phyloP scores from a whole-genome alignment of 1,140 invertebrate genomes.

The Dufourea novaeangliae region DNA sequence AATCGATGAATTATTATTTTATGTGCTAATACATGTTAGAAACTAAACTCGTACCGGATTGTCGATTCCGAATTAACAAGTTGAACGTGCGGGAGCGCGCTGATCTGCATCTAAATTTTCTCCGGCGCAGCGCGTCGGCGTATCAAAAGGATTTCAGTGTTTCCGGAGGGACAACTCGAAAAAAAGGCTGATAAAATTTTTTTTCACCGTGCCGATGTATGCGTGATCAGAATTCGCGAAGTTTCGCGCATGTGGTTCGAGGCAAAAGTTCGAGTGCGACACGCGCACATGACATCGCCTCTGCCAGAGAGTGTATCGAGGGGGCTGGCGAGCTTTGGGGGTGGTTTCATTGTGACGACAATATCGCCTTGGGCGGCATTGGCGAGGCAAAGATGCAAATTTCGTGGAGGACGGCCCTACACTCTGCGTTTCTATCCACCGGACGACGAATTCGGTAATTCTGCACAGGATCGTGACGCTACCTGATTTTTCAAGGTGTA shows the following conservation, averaged over 20 bases:
- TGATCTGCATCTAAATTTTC: slow-evolving; percentile 47
- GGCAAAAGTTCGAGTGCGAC: slow-evolving; percentile 64
- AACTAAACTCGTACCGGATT: neutral
- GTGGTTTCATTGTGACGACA: slow-evolving; percentile 77
- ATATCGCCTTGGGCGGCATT: slow-evolving; percentile 78
- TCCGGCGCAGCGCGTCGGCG: neutral
- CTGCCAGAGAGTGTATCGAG: slow-evolving; percentile 57
- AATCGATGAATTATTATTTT: slow-evolving; percentile 4
- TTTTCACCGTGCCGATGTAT: slow-evolving; percentile 52
- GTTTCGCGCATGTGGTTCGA: slow-evolving; percentile 63
- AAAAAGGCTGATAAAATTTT: slow-evolving; percentile 47
- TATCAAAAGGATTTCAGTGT: slow-evolving; percentile 36
- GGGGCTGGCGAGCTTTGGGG: slow-evolving; percentile 60
- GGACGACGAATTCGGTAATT: slow-evolving; percentile 53
- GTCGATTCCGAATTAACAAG: slow-evolving; percentile 41
- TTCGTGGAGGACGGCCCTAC: slow-evolving; percentile 59
- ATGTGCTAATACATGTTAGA: neutral
- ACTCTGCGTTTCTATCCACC: slow-evolving; percentile 54
- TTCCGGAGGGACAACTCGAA: slow-evolving; percentile 29
- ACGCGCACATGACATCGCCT: slow-evolving; percentile 61
- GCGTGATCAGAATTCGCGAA: slow-evolving; percentile 67
- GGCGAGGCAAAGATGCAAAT: slow-evolving; percentile 72
- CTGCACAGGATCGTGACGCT: neutral
- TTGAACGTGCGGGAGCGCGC: slow-evolving; percentile 3
- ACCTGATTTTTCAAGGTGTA: neutral